A percentile compares a stretch with the other conserved stretches of the same genome.
These are phyloP conservation scores for Helicoverpa zea DNA, from an alignment of 1,140 invertebrate genomes.

Conservation along the genomic window DNA sequence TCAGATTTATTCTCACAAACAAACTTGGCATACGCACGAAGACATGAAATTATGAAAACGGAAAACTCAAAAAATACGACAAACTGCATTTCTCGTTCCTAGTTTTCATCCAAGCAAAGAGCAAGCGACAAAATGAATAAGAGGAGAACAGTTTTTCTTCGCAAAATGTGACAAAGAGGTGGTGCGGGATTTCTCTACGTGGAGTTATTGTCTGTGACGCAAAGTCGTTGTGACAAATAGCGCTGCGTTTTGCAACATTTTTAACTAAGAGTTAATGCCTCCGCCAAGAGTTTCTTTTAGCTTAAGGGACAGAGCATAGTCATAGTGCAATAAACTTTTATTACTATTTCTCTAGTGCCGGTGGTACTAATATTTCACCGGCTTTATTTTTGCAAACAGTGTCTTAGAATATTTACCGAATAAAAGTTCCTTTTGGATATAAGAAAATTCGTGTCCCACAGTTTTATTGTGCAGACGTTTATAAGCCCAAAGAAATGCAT, in stretches of 20 bases:
- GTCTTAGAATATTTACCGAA: not conserved
- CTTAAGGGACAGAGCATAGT: constrained; percentile 36
- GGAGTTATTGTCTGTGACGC: constrained; percentile 78
- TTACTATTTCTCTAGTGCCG: constrained; percentile 33
- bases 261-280: constrained; percentile 69
- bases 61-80: constrained; percentile 6
- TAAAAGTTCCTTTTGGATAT: not conserved
- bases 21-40: constrained; percentile 17
- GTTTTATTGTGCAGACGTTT: too few relatives aligned
- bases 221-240: constrained; percentile 77
- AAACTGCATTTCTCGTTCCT: constrained; percentile 24
- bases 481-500: too few relatives aligned
- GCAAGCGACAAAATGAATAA: constrained; percentile 73
- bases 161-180: constrained; percentile 80
- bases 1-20: not conserved
- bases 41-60: not conserved
- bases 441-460: not conserved
- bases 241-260: constrained; percentile 71
- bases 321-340: constrained; percentile 45
- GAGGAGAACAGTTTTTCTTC: constrained; percentile 74
- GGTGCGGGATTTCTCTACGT: constrained; percentile 75
- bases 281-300: constrained; percentile 36
- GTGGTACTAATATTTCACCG: constrained; percentile 20
- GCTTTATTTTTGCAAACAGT: not conserved
- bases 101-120: constrained; percentile 60